Conservation (phyloP, 2,888 invertebrate species). For the Drosophila antonietae region DNA sequence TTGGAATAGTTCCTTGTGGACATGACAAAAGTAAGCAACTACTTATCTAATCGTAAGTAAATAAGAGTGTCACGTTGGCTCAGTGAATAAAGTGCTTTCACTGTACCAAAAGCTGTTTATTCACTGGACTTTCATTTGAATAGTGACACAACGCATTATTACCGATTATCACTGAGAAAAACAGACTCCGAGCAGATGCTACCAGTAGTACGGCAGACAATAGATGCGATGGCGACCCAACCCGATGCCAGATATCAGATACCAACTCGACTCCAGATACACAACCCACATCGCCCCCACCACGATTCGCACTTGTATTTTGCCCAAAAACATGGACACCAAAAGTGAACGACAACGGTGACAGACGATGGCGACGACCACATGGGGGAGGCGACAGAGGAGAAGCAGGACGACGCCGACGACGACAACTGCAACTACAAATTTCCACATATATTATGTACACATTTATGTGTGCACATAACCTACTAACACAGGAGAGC, state of each 20-base stretch:
- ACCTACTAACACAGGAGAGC: constrained; percentile 63
- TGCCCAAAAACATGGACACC: constrained; percentile 47
- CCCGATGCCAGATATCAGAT: constrained; percentile 9
- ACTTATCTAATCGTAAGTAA: constrained; percentile 1
- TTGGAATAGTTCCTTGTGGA: neutral
- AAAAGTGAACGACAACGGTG: constrained; percentile 52
- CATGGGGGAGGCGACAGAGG: constrained; percentile 25
- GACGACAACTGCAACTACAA: constrained; percentile 47
- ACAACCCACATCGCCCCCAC: neutral
- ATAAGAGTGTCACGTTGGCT: constrained; percentile 2
- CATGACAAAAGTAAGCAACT: neutral
- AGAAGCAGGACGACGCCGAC: constrained; percentile 22
- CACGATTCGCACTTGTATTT: constrained; percentile 28
- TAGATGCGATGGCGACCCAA: constrained; percentile 23
- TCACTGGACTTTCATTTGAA: constrained; percentile 64
- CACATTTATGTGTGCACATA: constrained; percentile 31
- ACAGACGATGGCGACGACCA: constrained; percentile 44
- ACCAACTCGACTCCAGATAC: constrained; percentile 13
- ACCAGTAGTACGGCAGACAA: constrained; percentile 43
- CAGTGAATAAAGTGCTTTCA: constrained; percentile 8
- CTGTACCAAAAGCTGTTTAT: constrained; percentile 52
- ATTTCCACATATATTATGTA: constrained; percentile 12
- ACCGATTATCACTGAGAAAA: constrained; percentile 72
- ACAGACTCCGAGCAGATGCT: constrained; percentile 65
- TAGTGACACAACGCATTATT: constrained; percentile 73